Conservation (phyloP, 2,797 vertebrate species). For the Rhinogobio ventralis region DNA sequence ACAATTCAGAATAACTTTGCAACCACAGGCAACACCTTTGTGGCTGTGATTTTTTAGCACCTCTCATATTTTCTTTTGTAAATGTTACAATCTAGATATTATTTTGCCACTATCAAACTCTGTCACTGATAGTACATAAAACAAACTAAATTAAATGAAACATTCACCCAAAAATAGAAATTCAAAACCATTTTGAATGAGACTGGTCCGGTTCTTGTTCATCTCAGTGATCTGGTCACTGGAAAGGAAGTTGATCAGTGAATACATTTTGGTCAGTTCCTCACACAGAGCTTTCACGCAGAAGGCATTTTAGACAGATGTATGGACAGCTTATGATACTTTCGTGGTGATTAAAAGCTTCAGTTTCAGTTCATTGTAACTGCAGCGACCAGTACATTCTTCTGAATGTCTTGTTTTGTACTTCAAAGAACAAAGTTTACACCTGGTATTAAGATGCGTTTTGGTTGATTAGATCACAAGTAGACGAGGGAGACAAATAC, state of each 20-base stretch:
- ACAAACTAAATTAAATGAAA: neutral
- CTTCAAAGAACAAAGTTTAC: neutral
- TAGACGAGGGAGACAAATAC: too few species aligned
- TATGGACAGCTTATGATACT: neutral
- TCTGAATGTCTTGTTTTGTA: neutral
- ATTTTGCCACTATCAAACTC: neutral
- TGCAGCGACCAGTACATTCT: neutral
- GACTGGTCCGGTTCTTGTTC: neutral
- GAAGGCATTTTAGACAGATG: neutral
- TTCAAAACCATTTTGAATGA: neutral
- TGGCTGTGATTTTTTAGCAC: neutral
- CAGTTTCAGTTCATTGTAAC: neutral
- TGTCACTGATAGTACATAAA: neutral
- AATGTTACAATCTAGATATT: neutral
- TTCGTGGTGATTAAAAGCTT: neutral
- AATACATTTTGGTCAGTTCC: neutral
- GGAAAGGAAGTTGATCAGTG: neutral
- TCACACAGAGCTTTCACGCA: neutral
- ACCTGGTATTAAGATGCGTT: too few species aligned
- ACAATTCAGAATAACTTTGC: neutral
- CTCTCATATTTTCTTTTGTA: neutral
- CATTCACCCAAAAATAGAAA: neutral
- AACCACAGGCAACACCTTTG: neutral
- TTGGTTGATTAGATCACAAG: too few species aligned
- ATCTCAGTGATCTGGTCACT: neutral